Evolutionary conservation across 2,888 invertebrate genomes (phyloP).

Genomic region (Nomada lathburiana): DNA sequence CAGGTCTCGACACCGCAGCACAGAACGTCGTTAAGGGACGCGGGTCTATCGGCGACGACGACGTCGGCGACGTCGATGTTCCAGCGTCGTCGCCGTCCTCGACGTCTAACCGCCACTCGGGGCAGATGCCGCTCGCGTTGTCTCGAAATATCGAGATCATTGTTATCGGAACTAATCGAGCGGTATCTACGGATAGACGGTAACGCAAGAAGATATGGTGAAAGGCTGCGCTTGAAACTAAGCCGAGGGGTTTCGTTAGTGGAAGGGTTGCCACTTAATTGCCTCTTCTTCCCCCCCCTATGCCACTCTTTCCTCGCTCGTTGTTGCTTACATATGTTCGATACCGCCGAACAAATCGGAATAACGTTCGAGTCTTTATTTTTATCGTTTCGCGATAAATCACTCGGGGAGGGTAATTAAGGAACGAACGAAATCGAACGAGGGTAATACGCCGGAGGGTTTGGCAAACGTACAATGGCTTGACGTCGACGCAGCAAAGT

Average conservation of each 20-base stretch:
- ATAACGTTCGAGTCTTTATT: too few relatives aligned
- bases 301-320: not conserved
- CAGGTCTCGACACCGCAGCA: conserved; percentile 70
- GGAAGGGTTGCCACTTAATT: conserved; percentile 14
- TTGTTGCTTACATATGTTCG: not conserved
- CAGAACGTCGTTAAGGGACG: conserved; percentile 77
- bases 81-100: conserved; percentile 35
- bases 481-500: too few relatives aligned
- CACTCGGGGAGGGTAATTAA: not conserved
- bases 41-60: conserved; percentile 62
- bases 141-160: conserved; percentile 53
- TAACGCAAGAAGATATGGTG: conserved; percentile 24
- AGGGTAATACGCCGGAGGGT: not conserved
- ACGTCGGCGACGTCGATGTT: conserved; percentile 29
- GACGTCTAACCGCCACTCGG: conserved; percentile 48
- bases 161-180: conserved; percentile 64
- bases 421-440: not conserved
- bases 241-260: not conserved
- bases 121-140: conserved; percentile 48
- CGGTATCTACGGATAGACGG: conserved; percentile 34
- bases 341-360: too few relatives aligned
- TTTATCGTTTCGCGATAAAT: not conserved
- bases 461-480: not conserved
- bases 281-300: not conserved
- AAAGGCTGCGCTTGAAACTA: conserved; percentile 5